phyloP scores from a whole-genome alignment of 2,888 invertebrate genomes.

The Neria commutata region DNA sequence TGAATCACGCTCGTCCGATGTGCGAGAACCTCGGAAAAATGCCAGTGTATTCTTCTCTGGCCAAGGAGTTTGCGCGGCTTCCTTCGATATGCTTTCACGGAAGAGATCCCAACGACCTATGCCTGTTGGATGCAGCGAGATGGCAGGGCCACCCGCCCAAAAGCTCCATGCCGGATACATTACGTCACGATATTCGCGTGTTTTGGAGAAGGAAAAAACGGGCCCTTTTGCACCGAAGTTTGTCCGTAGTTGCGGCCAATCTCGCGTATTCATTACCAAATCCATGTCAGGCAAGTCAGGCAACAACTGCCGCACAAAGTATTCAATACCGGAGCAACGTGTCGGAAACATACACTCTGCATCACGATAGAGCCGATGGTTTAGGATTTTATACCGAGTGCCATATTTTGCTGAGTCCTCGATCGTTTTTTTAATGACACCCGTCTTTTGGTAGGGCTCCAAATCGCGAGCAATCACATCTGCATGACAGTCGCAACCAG shows the following conservation, averaged over 20 bases:
- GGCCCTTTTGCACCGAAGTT: constrained; percentile 63
- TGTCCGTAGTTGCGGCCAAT: constrained; percentile 82
- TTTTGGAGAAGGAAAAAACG: constrained; percentile 95
- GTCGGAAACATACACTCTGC: constrained; percentile 90
- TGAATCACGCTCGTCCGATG: constrained; percentile 88
- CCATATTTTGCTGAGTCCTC: constrained; percentile 68
- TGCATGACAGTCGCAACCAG: constrained; percentile 70
- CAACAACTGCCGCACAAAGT: constrained; percentile 77
- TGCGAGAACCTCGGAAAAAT: constrained; percentile 95
- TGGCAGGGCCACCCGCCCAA: constrained; percentile 98
- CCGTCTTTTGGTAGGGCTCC: constrained; percentile 70
- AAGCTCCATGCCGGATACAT: constrained; percentile 98
- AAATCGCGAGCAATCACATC: constrained; percentile 74
- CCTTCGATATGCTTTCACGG: constrained; percentile 72
- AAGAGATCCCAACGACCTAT: constrained; percentile 93
- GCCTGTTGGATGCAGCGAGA: constrained; percentile 89
- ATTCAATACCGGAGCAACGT: constrained; percentile 88
- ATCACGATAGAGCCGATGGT: constrained; percentile 80
- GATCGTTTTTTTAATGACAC: constrained; percentile 74
- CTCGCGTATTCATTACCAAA: constrained; percentile 85
- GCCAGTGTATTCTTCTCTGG: constrained; percentile 71
- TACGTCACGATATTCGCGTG: constrained; percentile 82
- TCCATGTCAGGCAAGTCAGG: constrained; percentile 81
- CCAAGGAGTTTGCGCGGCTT: constrained; percentile 76
- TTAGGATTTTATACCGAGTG: constrained; percentile 82